Conservation (phyloP, 2,888 invertebrate genomes). For the Macrosiphum euphorbiae region DNA sequence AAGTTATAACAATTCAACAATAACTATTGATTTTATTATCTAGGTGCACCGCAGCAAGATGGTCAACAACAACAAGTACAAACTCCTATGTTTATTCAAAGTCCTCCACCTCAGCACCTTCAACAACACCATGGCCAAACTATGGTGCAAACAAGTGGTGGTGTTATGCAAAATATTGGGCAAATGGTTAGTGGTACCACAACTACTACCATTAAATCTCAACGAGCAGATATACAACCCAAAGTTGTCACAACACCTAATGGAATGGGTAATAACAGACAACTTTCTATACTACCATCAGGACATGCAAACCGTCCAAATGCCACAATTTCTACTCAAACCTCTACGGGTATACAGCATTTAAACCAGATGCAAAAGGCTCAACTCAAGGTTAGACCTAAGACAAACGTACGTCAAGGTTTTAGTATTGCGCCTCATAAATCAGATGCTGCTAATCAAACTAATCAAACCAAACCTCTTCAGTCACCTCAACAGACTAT, state of each 20-base stretch:
- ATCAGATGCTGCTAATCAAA: conserved; percentile 82
- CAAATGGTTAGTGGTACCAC: conserved; percentile 66
- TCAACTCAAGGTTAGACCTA: conserved; percentile 66
- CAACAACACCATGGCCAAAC: conserved; percentile 76
- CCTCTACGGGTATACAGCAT: conserved; percentile 72
- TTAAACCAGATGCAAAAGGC: conserved; percentile 69
- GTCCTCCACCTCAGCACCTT: conserved; percentile 79
- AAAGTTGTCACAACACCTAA: conserved; percentile 69
- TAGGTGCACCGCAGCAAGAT: conserved; percentile 76
- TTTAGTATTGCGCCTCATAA: conserved; percentile 73
- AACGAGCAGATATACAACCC: conserved; percentile 71
- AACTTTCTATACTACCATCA: conserved; percentile 62
- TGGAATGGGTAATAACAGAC: conserved; percentile 56
- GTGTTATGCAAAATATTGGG: conserved; percentile 66
- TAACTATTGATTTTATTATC: neutral
- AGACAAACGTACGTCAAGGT: conserved; percentile 58
- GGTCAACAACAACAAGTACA: conserved; percentile 70
- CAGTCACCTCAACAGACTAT: conserved; percentile 66
- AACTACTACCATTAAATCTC: conserved; percentile 64
- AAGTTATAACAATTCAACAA: neutral
- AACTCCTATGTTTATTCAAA: conserved; percentile 83
- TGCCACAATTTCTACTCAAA: conserved; percentile 89
- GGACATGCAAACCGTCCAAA: conserved; percentile 74
- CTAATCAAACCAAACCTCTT: conserved; percentile 70
- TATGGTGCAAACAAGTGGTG: conserved; percentile 65